These are phyloP conservation scores for Eleutherodactylus coqui DNA, from an alignment of 2,797 vertebrate genomes.

Conservation along the genomic window DNA sequence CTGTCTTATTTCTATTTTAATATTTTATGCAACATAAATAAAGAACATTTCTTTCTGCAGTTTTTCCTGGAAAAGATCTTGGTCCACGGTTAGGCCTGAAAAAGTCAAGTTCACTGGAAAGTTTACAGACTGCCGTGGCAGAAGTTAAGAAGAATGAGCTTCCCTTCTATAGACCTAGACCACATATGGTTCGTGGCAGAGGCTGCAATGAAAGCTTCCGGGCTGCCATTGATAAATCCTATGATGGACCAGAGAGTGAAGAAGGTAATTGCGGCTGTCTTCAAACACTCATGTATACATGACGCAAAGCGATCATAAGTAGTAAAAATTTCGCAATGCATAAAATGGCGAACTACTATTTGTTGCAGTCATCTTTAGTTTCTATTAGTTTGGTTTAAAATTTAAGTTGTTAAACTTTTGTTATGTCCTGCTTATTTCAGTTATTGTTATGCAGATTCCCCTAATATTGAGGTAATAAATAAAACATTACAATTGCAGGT, in stretches of 20 bases:
- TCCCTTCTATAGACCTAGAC: slow-evolving; percentile 90
- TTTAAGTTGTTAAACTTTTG: not conserved
- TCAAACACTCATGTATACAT: not conserved
- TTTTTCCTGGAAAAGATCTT: slow-evolving; percentile 78
- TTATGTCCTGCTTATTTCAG: not conserved
- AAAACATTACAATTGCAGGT: not conserved
- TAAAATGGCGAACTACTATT: not conserved
- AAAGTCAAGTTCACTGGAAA: slow-evolving; percentile 96
- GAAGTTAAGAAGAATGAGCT: slow-evolving; percentile 90
- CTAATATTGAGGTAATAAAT: not conserved
- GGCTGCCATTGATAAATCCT: slow-evolving; percentile 96
- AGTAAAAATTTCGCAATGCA: not conserved
- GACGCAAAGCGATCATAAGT: not conserved
- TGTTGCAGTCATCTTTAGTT: not conserved
- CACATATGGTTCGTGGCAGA: slow-evolving; percentile 92
- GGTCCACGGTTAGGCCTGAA: slow-evolving; percentile 93
- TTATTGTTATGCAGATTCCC: not conserved
- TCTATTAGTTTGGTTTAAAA: not conserved
- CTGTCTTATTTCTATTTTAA: not conserved
- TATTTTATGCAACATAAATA: not conserved
- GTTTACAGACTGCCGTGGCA: slow-evolving; percentile 92
- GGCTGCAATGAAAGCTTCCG: slow-evolving; percentile 97
- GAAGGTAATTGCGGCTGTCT: slow-evolving; percentile 78
- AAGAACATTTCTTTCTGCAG: slow-evolving; percentile 68
- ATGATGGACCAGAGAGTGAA: slow-evolving; percentile 88